Conservation (phyloP, 2,113 vertebrate genomes). For the Lophotis ruficrista region DNA sequence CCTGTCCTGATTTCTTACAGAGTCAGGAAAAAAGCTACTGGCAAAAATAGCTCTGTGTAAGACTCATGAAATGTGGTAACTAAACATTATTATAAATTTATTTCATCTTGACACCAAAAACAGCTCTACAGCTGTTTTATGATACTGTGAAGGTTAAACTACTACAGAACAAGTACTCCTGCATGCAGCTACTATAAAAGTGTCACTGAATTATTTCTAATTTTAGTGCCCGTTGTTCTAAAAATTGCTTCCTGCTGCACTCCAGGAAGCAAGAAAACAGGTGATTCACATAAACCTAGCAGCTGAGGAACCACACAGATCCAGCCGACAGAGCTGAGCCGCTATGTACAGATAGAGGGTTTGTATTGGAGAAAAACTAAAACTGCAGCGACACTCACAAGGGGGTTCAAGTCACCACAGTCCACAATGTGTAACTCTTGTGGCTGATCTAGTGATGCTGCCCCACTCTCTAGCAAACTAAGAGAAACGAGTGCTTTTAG, state of each 20-base stretch:
- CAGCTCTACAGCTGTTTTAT: slow-evolving; percentile 51
- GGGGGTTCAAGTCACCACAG: not conserved
- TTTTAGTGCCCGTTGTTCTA: slow-evolving; percentile 35
- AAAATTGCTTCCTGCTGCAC: slow-evolving; percentile 22
- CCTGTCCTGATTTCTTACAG: not conserved
- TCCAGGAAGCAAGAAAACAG: slow-evolving; percentile 51
- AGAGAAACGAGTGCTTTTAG: not conserved
- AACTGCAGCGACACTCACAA: not conserved
- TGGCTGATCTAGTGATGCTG: not conserved
- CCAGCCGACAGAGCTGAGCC: not conserved
- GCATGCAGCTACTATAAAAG: slow-evolving; percentile 28
- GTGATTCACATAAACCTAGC: slow-evolving; percentile 19
- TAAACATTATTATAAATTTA: slow-evolving; percentile 45
- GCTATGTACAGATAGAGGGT: not conserved
- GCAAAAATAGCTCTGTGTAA: not conserved
- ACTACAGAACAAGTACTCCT: slow-evolving; percentile 12
- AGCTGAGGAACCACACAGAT: not conserved
- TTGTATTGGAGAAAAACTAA: not conserved
- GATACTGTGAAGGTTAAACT: slow-evolving; percentile 46
- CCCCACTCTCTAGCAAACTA: not conserved
- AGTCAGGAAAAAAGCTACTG: not conserved
- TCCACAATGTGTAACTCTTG: fast-evolving
- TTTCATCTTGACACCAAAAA: slow-evolving; percentile 44
- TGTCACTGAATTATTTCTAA: slow-evolving; percentile 61
- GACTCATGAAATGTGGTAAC: not conserved